Evolutionary conservation across 2,113 vertebrate species (phyloP).

Genomic region (Morone saxatilis): DNA sequence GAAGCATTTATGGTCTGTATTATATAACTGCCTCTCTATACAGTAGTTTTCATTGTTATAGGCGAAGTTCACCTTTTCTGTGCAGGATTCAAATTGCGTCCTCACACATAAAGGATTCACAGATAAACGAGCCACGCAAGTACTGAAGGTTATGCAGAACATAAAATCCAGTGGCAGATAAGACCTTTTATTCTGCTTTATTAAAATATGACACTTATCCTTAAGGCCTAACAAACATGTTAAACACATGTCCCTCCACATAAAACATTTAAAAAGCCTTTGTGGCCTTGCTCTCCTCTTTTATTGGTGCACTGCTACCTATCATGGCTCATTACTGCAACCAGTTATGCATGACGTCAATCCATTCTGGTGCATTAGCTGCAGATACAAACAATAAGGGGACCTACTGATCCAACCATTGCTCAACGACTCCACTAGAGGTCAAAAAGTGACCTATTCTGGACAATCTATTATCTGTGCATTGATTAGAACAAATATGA

Average conservation of each 20-base stretch:
- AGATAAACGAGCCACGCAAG: not conserved
- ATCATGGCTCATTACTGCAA: conserved; percentile 1
- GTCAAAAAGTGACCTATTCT: not conserved
- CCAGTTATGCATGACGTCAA: not conserved
- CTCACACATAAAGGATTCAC: not conserved
- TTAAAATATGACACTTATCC: not conserved
- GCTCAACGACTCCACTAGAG: not conserved
- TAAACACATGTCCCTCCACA: not conserved
- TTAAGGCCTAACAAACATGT: not conserved
- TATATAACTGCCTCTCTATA: not conserved
- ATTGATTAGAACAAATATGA: not conserved
- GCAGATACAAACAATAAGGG: not conserved
- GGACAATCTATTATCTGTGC: not conserved
- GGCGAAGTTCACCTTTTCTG: not conserved
- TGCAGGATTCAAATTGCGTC: not conserved
- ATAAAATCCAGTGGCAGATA: not conserved
- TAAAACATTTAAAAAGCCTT: not conserved
- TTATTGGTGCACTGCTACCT: not conserved
- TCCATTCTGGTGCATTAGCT: not conserved
- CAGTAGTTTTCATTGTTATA: not conserved
- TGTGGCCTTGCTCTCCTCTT: not conserved
- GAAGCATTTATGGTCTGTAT: not conserved
- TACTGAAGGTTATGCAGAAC: not conserved
- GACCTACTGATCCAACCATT: not conserved
- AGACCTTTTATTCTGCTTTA: not conserved